Evolutionary conservation across 2,113 vertebrate species (phyloP), one percentile per base, ranked within the genome.

Genomic region (Pseudopipra pipra): DNA sequence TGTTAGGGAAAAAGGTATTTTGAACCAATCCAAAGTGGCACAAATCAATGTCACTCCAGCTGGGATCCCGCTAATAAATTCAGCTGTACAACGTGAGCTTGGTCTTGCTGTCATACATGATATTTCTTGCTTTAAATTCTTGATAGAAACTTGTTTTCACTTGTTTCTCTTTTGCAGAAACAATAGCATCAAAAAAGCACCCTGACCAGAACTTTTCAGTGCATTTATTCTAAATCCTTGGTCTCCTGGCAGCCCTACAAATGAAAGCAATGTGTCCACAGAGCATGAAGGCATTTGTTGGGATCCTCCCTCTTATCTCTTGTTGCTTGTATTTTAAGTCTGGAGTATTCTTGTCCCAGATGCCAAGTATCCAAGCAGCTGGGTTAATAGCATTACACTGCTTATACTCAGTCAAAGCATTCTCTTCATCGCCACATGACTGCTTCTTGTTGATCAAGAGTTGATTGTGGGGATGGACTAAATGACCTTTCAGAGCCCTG

Each of bases 71-170:
- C 20, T 84, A 41, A 74, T 51, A 37, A 83, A 46, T 74, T 54
- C 47, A 78, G 2, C 18, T 39, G 44, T 70, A 37, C 22, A 31
- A 62, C 2, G 0, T 51, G 39, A 87, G 39, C 59, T 80, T 47
- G 21, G 19, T 71, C 73, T 33, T 84, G 18, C 46, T 81, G 49
- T 87, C 63, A 68, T 37, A 54, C 15, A 14, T 39, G 83, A 39
- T 11, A 35, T 30, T 90, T 88, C 51, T 73, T 61, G 18, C 39
- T 94, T 87, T 71, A 90, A 94, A 90, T 94, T 93, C 56, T 93
- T 74, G 6, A 4, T 39, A 82, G 80, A 85, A 76, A 70, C 14
- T 68, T 91, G 16, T 89, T 95, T 93, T 70, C 75, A 74, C 37
- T 81, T 65, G 12, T 56, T 95, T 93, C 19, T 83, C 43, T 85